Evolutionary conservation across 2,888 invertebrate species (phyloP).

Genomic region (Epinotia bilunana): DNA sequence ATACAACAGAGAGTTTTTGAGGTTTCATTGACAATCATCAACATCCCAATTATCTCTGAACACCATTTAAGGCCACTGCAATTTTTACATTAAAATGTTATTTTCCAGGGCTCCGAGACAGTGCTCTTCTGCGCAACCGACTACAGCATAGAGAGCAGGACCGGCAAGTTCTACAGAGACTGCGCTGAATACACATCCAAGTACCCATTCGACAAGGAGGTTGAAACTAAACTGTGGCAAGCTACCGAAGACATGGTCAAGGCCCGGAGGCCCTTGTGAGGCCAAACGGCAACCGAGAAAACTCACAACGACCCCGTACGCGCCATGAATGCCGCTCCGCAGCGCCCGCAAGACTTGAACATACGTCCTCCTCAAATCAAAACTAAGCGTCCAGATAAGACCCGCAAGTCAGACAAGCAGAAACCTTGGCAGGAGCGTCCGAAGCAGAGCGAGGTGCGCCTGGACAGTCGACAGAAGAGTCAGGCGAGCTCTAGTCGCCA

Average conservation of each 20-base stretch:
- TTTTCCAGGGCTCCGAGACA: slow-evolving; percentile 89
- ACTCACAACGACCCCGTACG: neutral
- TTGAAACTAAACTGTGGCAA: slow-evolving; percentile 88
- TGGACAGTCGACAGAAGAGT: neutral
- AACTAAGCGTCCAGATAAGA: slow-evolving; percentile 6
- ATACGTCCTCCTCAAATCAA: slow-evolving; percentile 2
- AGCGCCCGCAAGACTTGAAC: slow-evolving; percentile 9
- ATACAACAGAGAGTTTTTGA: too few species aligned
- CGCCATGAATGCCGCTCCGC: neutral
- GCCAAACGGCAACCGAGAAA: neutral
- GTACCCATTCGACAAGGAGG: slow-evolving; percentile 85
- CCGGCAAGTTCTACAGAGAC: slow-evolving; percentile 90
- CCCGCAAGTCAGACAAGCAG: neutral
- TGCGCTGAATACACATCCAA: slow-evolving; percentile 87
- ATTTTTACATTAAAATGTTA: neutral
- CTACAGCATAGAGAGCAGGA: slow-evolving; percentile 82
- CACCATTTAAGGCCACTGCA: too few species aligned
- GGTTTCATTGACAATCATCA: too few species aligned
- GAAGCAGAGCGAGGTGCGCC: neutral
- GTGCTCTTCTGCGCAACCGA: slow-evolving; percentile 91
- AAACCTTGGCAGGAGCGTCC: slow-evolving; percentile 7
- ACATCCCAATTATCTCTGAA: too few species aligned
- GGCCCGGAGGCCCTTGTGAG: slow-evolving; percentile 70
- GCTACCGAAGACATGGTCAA: slow-evolving; percentile 85
- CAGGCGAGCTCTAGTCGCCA: slow-evolving; percentile 3